Evolutionary conservation across 2,113 vertebrate species (phyloP).

Genomic region (Ammodytes dubius): DNA sequence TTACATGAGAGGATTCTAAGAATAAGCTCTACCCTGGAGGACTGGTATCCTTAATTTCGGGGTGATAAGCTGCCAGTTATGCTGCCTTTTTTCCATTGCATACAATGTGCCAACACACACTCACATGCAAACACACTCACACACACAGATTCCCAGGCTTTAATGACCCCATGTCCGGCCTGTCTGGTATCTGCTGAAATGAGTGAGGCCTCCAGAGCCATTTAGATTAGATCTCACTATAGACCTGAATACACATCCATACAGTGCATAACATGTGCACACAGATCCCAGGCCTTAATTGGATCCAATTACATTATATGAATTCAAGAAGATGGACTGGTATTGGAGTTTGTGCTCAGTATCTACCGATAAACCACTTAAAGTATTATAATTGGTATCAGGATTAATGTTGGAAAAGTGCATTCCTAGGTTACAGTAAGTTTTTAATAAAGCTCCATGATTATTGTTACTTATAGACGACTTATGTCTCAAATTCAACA

Average conservation of each 20-base stretch:
- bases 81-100: constrained; percentile 60
- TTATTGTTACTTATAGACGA: not conserved
- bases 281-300: not conserved
- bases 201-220: constrained; percentile 30
- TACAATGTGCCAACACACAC: constrained; percentile 38
- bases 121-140: constrained; percentile 4
- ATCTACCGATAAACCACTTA: not conserved
- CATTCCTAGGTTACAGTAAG: not conserved
- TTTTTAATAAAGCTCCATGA: not conserved
- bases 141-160: constrained; percentile 33
- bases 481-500: not conserved
- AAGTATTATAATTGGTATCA: not conserved
- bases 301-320: too few relatives aligned
- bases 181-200: constrained; percentile 41
- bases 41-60: constrained; percentile 56
- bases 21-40: constrained; percentile 48
- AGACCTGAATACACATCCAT: constrained; percentile 8
- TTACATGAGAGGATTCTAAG: constrained; percentile 55
- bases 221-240: constrained; percentile 28
- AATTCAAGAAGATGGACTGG: not conserved
- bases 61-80: constrained; percentile 66
- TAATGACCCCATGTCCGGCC: constrained; percentile 47
- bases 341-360: not conserved
- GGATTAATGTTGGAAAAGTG: not conserved
- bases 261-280: constrained; percentile 9